Base-by-base conservation (phyloP, 2,797 vertebrate genomes). In the Brotogeris chrysoptera region DNA sequence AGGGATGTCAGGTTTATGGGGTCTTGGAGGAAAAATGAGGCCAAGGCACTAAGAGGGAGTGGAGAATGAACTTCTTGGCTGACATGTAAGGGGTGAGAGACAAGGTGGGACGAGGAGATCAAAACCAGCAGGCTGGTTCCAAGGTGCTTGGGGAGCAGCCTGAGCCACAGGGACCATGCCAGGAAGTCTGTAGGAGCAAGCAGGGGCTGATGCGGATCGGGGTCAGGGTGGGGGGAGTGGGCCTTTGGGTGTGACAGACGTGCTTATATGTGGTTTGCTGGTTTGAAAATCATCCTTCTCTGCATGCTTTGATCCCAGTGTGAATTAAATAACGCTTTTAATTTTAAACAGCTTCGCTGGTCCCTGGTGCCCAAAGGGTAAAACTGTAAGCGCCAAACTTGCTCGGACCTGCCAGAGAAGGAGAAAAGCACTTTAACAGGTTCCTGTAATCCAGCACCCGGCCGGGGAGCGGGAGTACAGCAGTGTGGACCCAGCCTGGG, bases 251-350 rank as follows among this genome's bases (percentile, higher is more conserved):
- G 94, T 55, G 78, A 77, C 81, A 76, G 91, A 25, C 1, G 1
- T 9, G 32, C 94, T 95, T 73, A 77, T 44, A 86, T 92, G 96
- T 92, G 95, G 92, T 92, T 94, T 89, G 79, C 79, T 85, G 89
- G 50, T 43, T 81, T 87, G 68, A 80, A 85, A 91, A 91, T 39
- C 92, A 72, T 88, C 30, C 77, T 76, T 70, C 84, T 89, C 84
- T 25, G 25, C 13, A 0, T 41, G 87, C 96, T 96, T 96, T 95
- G 96, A 96, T 96, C 95, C 89, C 69, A 28, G 72, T 84, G 89
- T 78, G 93, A 94, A 94, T 92, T 95, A 91, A 95, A 53, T 80
- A 64, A 86, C 5, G 24, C 87, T 93, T 93, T 90, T 91, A 64
- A 96, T 96, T 93, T 92, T 57, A 68, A 95, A 80, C 90, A 93